Base-by-base conservation (phyloP, 2,888 invertebrate genomes). In the Matsumyia berberina region DNA sequence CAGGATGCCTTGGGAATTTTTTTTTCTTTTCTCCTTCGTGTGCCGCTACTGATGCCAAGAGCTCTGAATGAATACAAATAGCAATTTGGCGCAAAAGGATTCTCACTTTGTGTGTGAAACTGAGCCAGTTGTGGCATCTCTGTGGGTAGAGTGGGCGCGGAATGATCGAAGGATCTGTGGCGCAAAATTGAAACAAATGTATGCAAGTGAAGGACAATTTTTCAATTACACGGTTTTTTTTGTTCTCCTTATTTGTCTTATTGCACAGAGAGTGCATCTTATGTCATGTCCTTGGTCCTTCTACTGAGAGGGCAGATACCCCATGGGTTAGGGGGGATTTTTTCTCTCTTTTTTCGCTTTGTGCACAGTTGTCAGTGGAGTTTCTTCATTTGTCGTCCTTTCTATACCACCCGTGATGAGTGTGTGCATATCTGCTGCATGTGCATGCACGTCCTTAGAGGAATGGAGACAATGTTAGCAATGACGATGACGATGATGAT, bases 141-240 rank as follows among this genome's bases (percentile, higher is more conserved):
- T 35, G 17, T 24, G 37, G 7, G 12, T 55, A 44, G 15, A 17
- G 37, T 11, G 77, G 51, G n/a, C n/a, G 12, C 15, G 11, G 11
- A 17, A 39, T 29, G 70, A 82, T 76, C 70, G 82, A 77, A 69
- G 79, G 82, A 72, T 78, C 62, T 67, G 53, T 73, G 78, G 67
- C 42, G 60, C 72, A 77, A 83, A 64, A 78, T 78, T 83, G 83
- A 83, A 83, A 78, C 83, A 83, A 83, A 83, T 83, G 69, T 73
- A 69, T 83, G 73, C 73, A 67, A 72, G 72, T 73, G 78, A 78
- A 83, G 69, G 78, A 78, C 78, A 78, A 78, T 83, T 83, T 83
- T 83, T 78, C 83, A 83, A 83, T 83, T 78, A 83, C 62, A 57
- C 19, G 44, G 42, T 42, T 46, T 62, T 60, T 60, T 39, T 39